Percentiles rank a stretch among this genome's conserved stretches.
Conservation (phyloP, 2,113 vertebrate species). For the Hassar affinis region DNA sequence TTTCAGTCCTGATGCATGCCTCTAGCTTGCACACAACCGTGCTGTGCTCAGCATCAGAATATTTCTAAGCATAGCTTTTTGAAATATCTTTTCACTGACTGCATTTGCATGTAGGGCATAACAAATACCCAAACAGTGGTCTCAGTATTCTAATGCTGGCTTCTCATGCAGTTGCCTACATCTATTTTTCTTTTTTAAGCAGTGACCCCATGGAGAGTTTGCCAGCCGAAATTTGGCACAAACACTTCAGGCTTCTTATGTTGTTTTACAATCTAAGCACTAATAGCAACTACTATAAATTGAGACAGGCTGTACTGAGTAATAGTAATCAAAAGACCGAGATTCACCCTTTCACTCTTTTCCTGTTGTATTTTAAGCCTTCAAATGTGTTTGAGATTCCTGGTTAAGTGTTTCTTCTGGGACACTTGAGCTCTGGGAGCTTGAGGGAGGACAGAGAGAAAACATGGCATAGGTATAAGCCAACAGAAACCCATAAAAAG, state of each 20-base stretch:
- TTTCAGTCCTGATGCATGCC: neutral
- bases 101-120: neutral
- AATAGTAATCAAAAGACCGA: neutral
- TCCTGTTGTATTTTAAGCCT: neutral
- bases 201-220: neutral
- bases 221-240: neutral
- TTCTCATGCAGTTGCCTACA: neutral
- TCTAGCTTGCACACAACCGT: neutral
- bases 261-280: neutral
- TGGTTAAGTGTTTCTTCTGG: neutral
- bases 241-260: neutral
- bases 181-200: neutral
- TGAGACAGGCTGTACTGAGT: neutral
- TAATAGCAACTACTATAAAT: neutral
- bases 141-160: neutral
- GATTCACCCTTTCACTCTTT: neutral
- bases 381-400: neutral
- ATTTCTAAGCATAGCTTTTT: conserved; percentile 5
- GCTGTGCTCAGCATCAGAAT: neutral
- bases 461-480: neutral
- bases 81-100: neutral
- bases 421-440: too few species aligned
- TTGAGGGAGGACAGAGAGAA: neutral
- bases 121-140: neutral
- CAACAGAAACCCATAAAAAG: neutral